Conservation (phyloP, 2,113 vertebrate genomes). For the Bufo gargarizans region DNA sequence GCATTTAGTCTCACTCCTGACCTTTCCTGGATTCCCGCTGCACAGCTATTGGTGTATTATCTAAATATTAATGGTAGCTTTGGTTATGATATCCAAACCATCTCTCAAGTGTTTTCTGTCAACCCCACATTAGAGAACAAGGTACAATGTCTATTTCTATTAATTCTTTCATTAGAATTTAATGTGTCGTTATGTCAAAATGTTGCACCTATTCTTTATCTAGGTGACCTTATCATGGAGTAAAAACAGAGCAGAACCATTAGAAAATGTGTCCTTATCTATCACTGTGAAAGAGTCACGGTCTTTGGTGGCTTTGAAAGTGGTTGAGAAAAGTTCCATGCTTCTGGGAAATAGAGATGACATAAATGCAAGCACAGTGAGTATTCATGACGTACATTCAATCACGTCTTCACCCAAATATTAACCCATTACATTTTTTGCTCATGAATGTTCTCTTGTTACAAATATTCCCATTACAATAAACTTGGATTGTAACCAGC, state of each 20-base stretch:
- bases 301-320: conserved; percentile 71
- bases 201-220: neutral
- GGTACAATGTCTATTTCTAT: neutral
- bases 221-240: conserved; percentile 76
- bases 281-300: conserved; percentile 62
- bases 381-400: neutral
- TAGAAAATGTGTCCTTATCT: conserved; percentile 62
- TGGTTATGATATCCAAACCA: conserved; percentile 67
- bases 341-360: conserved; percentile 62
- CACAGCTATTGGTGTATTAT: conserved; percentile 68
- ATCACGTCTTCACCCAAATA: neutral
- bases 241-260: conserved; percentile 57
- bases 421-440: too few species aligned
- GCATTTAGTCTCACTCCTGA: conserved; percentile 67
- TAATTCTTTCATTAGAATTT: neutral
- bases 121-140: neutral
- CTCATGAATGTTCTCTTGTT: too few species aligned
- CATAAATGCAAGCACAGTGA: conserved; percentile 68
- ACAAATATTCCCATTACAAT: too few species aligned
- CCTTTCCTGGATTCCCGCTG: conserved; percentile 69
- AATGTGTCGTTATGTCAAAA: neutral
- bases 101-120: conserved; percentile 59
- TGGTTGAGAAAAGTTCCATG: conserved; percentile 69
- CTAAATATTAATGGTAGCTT: conserved; percentile 54
- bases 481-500: too few species aligned